Evolutionary conservation across 2,113 vertebrate species (phyloP).

Genomic region (Xiphophorus maculatus): DNA sequence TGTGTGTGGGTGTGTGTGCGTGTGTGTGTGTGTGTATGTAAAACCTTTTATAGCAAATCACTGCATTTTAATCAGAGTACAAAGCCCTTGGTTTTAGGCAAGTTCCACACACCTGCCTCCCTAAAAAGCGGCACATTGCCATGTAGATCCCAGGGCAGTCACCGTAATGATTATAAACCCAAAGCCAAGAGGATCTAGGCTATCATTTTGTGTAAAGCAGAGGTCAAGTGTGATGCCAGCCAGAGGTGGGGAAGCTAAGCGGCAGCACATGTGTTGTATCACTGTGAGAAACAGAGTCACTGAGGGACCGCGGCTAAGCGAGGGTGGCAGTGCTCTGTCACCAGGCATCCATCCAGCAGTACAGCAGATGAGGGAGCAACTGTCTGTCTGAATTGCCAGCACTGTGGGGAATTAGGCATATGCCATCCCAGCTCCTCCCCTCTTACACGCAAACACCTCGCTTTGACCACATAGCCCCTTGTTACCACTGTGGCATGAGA

Average conservation of each 20-base stretch:
- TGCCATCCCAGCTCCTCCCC: conserved; percentile 35
- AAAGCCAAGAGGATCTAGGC: conserved; percentile 12
- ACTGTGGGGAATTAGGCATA: conserved; percentile 59
- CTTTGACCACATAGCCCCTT: conserved; percentile 8
- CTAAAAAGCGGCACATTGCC: conserved; percentile 23
- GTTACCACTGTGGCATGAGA: conserved; percentile 28
- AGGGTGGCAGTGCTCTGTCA: conserved; percentile 55
- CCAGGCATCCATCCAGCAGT: conserved; percentile 63
- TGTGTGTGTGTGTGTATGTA: not conserved
- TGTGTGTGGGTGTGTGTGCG: not conserved
- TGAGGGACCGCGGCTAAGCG: conserved; percentile 23
- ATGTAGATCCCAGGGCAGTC: conserved; percentile 8
- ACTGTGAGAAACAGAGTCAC: conserved; percentile 23
- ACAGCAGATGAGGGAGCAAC: conserved; percentile 76
- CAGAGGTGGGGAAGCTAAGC: conserved; percentile 44
- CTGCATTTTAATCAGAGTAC: conserved; percentile 61
- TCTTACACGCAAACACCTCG: conserved; percentile 22
- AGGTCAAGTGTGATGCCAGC: conserved; percentile 20
- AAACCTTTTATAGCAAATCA: conserved; percentile 45
- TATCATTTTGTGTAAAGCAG: conserved; percentile 14
- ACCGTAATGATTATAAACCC: conserved; percentile 38
- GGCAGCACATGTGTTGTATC: conserved; percentile 31
- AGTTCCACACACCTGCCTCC: conserved; percentile 5
- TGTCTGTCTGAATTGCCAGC: conserved; percentile 66
- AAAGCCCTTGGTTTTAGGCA: conserved; percentile 49